Evolutionary conservation across 1,140 invertebrate genomes (phyloP).

Genomic region (Caenorhabditis tropicalis): DNA sequence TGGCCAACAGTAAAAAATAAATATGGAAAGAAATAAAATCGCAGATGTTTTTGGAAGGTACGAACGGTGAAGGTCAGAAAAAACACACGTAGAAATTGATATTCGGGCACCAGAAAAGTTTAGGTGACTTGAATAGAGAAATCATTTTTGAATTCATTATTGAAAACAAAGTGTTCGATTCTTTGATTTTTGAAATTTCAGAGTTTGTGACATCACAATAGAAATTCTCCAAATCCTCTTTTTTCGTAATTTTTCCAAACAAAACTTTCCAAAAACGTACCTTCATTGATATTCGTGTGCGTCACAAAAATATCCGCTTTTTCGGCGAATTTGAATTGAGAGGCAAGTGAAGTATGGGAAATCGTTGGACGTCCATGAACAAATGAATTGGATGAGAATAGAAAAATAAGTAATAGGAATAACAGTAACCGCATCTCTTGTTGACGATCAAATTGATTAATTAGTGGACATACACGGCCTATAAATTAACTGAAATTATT

Average conservation of each 20-base stretch:
- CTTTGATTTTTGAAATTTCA: no score
- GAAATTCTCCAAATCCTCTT: neutral
- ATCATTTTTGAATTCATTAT: no score
- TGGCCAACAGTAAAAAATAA: no score
- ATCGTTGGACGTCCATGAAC: constrained; percentile 2
- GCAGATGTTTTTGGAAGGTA: neutral
- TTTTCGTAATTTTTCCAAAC: no score
- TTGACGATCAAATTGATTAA: neutral
- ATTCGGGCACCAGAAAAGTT: no score
- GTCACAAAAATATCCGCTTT: constrained; percentile 44
- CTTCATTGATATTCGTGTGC: constrained; percentile 40
- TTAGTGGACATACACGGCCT: constrained; percentile 1
- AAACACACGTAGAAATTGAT: no score
- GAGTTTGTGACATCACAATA: neutral
- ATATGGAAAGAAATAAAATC: neutral
- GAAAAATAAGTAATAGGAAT: constrained; percentile 13
- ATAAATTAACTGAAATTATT: neutral
- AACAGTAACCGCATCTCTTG: constrained; percentile 36
- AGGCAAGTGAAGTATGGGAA: constrained; percentile 8
- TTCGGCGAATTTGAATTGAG: constrained; percentile 40
- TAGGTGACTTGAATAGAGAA: no score
- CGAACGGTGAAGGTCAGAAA: neutral
- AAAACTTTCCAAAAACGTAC: constrained; percentile 25
- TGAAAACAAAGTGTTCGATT: no score
- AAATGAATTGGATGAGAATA: neutral